These are phyloP conservation scores for Gambusia holbrooki DNA, from an alignment of 2,113 vertebrate genomes.

Conservation along the genomic window DNA sequence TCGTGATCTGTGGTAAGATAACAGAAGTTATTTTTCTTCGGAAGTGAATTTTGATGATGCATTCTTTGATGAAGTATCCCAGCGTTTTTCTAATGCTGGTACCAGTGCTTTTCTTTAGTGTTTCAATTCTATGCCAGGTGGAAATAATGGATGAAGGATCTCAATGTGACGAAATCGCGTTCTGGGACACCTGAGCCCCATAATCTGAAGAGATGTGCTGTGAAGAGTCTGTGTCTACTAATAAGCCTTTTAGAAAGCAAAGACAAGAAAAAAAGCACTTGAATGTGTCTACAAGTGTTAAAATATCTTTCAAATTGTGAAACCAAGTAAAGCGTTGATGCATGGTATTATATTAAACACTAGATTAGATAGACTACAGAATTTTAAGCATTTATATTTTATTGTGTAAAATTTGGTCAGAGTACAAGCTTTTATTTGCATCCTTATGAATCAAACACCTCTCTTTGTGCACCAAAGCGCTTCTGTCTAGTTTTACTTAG, in stretches of 20 bases:
- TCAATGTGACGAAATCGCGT: constrained; percentile 35
- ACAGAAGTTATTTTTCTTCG: constrained; percentile 62
- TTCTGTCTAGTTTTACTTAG: no score
- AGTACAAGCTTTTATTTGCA: no score
- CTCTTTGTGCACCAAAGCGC: no score
- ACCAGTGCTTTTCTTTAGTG: constrained; percentile 29
- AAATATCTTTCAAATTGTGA: not conserved
- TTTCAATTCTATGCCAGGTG: constrained; percentile 49
- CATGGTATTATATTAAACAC: constrained; percentile 18
- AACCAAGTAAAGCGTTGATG: constrained; percentile 1
- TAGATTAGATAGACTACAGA: not conserved
- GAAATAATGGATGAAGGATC: constrained; percentile 46
- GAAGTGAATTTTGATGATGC: constrained; percentile 66
- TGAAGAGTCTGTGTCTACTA: constrained; percentile 6
- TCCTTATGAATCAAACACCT: no score
- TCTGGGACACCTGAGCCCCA: constrained; percentile 39
- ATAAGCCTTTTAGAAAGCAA: constrained; percentile 5
- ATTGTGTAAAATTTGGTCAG: constrained; percentile 20
- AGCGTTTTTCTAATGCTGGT: constrained; percentile 35
- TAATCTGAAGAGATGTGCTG: constrained; percentile 14
- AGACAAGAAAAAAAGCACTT: constrained; percentile 3
- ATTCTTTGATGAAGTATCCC: constrained; percentile 69
- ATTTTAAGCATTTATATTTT: not conserved
- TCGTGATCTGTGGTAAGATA: constrained; percentile 61
- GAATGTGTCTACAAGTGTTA: constrained; percentile 9